phyloP scores from a whole-genome alignment of 2,113 vertebrate species.

The Burhinus bistriatus region DNA sequence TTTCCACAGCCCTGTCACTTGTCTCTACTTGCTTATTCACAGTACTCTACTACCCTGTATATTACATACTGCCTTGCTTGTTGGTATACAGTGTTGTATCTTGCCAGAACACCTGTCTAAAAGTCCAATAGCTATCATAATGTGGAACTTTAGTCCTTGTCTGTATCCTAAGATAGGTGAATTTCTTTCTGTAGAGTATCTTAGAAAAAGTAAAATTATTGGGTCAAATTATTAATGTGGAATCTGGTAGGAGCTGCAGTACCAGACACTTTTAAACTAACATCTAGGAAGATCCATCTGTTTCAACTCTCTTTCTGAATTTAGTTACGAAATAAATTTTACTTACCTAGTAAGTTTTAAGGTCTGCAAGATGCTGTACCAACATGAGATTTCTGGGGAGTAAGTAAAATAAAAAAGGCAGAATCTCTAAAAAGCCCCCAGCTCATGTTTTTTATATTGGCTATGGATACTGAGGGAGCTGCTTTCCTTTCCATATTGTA shows the following conservation, averaged over 20 bases:
- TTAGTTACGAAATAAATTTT: background rate
- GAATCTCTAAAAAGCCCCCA: too few species aligned
- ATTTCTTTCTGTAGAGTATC: background rate
- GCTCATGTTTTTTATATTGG: background rate
- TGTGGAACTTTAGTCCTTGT: background rate
- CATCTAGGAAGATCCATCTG: background rate
- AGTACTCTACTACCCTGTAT: background rate
- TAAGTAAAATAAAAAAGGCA: background rate
- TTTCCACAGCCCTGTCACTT: background rate
- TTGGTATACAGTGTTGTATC: background rate
- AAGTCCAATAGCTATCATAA: background rate
- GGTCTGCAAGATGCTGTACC: background rate
- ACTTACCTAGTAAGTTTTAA: background rate
- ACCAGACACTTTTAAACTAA: background rate
- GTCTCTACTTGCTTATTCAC: background rate
- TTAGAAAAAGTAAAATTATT: background rate
- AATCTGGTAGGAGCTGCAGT: background rate
- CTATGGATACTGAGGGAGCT: background rate
- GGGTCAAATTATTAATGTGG: background rate
- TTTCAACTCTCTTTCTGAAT: rapidly evolving
- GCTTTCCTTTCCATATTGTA: background rate
- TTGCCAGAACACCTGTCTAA: background rate
- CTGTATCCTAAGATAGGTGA: background rate
- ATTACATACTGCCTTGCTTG: background rate
- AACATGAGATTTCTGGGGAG: background rate